These are phyloP conservation scores for Mormyrus proboscirostris DNA, from an alignment of 2,797 vertebrate species.

Conservation along the genomic window DNA sequence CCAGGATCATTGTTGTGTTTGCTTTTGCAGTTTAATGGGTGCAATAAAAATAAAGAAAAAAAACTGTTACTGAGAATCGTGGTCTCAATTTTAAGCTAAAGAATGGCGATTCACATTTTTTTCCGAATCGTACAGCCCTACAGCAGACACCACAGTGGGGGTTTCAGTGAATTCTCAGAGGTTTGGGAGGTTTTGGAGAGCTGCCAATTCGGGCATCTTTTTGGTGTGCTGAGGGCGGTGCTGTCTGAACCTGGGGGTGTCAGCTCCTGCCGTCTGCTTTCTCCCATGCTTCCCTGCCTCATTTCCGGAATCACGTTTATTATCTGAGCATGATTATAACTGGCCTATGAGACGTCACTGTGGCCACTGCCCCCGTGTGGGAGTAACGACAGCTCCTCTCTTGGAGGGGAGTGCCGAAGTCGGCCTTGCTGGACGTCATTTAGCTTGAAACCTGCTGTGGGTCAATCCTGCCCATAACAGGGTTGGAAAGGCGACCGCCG, in stretches of 20 bases:
- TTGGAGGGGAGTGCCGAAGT: background rate
- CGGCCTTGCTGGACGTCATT: background rate
- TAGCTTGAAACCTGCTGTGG: background rate
- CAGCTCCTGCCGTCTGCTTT: background rate
- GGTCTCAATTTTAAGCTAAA: no score
- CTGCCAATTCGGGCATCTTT: no score
- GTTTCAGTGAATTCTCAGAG: background rate
- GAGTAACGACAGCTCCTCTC: background rate
- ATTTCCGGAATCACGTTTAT: background rate
- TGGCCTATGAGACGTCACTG: background rate
- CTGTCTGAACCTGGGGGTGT: background rate
- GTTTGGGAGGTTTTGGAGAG: background rate
- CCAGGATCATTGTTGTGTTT: no score
- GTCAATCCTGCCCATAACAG: background rate
- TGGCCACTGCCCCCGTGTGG: background rate
- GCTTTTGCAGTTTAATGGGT: no score
- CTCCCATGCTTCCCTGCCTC: background rate
- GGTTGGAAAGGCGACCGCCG: background rate
- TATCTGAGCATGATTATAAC: background rate
- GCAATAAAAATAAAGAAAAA: no score
- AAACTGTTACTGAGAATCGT: no score
- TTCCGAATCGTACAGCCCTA: no score
- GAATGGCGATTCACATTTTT: no score
- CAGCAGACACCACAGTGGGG: background rate
- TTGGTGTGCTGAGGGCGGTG: no score